Percentiles rank a stretch among this genome's conserved stretches.
These are phyloP conservation scores for Akabosia matsudoensis DNA, from an alignment of 1,140 invertebrate species.

Conservation along the genomic window DNA sequence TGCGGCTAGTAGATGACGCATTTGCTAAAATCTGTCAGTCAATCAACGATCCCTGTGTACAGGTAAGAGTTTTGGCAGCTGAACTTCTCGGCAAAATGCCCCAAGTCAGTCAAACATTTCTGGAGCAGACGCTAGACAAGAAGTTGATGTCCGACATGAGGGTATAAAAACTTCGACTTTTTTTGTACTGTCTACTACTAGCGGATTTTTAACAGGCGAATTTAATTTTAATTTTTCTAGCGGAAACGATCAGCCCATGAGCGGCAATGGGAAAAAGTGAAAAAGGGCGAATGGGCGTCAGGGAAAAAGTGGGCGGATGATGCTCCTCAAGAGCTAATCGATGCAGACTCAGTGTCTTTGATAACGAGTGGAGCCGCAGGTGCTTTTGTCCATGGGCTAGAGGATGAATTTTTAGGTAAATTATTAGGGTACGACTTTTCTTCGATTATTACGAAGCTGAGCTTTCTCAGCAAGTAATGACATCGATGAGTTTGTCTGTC, in stretches of 20 bases:
- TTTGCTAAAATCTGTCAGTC: slow-evolving; percentile 93
- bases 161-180: slow-evolving; percentile 50
- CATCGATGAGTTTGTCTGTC: too few species aligned
- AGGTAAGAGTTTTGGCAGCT: slow-evolving; percentile 73
- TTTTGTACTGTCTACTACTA: too few species aligned
- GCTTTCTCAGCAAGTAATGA: too few species aligned
- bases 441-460: too few species aligned
- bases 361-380: slow-evolving; percentile 93
- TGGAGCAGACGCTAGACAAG: slow-evolving; percentile 96
- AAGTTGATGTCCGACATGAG: slow-evolving; percentile 97
- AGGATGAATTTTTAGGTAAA: slow-evolving; percentile 92
- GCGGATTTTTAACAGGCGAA: background rate
- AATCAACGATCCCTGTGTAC: slow-evolving; percentile 79
- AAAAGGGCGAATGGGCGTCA: slow-evolving; percentile 82
- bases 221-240: slow-evolving; percentile 50
- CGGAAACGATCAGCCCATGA: slow-evolving; percentile 74
- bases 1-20: slow-evolving; percentile 89
- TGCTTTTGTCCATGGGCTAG: slow-evolving; percentile 95
- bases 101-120: slow-evolving; percentile 79
- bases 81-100: slow-evolving; percentile 79
- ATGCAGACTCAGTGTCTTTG: slow-evolving; percentile 74
- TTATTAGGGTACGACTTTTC: background rate
- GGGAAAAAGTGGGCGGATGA: slow-evolving; percentile 90
- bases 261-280: slow-evolving; percentile 71
- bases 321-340: slow-evolving; percentile 71